Evolutionary conservation across 2,113 vertebrate genomes (phyloP).

Genomic region (Salminus brasiliensis): DNA sequence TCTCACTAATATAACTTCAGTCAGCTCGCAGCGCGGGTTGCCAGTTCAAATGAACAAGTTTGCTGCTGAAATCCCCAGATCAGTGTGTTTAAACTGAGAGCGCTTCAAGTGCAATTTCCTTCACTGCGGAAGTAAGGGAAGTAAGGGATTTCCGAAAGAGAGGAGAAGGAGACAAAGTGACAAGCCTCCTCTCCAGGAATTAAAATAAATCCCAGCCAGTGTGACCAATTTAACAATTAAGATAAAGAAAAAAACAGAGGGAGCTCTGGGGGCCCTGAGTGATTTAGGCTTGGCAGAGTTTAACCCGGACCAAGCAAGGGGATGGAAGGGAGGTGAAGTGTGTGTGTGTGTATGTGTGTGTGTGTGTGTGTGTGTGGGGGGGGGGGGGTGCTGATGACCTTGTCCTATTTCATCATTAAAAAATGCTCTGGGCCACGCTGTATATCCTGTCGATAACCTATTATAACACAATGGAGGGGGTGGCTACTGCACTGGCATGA

Average conservation of each 20-base stretch:
- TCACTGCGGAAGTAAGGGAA: conserved; percentile 31
- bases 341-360: too few species aligned
- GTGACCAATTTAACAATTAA: conserved; percentile 61
- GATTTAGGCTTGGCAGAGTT: conserved; percentile 41
- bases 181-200: conserved; percentile 35
- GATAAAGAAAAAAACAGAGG: conserved; percentile 36
- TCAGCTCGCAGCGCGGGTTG: conserved; percentile 36
- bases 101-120: conserved; percentile 46
- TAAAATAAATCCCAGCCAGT: conserved; percentile 53
- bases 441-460: conserved; percentile 78
- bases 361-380: too few species aligned
- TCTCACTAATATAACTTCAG: conserved; percentile 38
- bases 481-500: conserved; percentile 41
- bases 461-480: conserved; percentile 63
- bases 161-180: conserved; percentile 32
- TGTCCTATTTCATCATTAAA: conserved; percentile 74
- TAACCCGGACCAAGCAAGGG: conserved; percentile 31
- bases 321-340: neutral
- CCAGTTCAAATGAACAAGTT: conserved; percentile 50
- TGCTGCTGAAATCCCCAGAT: conserved; percentile 45
- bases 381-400: conserved; percentile 68
- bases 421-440: conserved; percentile 61
- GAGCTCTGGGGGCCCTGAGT: conserved; percentile 27
- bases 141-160: conserved; percentile 43
- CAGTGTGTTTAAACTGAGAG: conserved; percentile 40